phyloP scores from a whole-genome alignment of 2,888 invertebrate genomes.

The Brenthis hecate region DNA sequence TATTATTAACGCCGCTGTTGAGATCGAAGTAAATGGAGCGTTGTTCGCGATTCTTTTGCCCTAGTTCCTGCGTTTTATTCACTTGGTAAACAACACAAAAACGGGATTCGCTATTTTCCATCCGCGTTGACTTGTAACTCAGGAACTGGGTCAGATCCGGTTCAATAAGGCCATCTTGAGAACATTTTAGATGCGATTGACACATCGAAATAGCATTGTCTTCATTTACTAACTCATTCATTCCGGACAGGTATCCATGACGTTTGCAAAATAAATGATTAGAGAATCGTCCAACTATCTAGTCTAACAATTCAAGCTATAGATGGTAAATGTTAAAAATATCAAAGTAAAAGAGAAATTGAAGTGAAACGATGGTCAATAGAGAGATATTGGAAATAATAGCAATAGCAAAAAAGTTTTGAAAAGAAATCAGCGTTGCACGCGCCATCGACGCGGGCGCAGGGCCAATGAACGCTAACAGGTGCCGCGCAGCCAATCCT shows the following conservation, averaged over 20 bases:
- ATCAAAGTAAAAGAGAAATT: neutral
- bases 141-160: constrained; percentile 48
- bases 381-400: constrained; percentile 43
- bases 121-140: constrained; percentile 37
- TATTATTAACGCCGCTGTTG: constrained; percentile 47
- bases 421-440: constrained; percentile 57
- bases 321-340: neutral
- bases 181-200: constrained; percentile 40
- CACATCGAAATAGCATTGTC: constrained; percentile 36
- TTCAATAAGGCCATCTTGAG: constrained; percentile 39
- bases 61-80: constrained; percentile 46
- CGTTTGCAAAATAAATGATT: constrained; percentile 2
- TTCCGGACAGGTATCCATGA: neutral
- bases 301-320: neutral
- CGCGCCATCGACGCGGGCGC: constrained; percentile 59
- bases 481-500: constrained; percentile 67
- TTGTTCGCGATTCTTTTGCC: constrained; percentile 47
- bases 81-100: constrained; percentile 42
- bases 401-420: constrained; percentile 47
- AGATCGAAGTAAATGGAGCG: constrained; percentile 39
- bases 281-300: neutral
- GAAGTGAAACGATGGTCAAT: neutral
- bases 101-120: constrained; percentile 44
- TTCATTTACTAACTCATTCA: constrained; percentile 18
- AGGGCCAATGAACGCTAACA: constrained; percentile 77